phyloP scores from a whole-genome alignment of 2,888 invertebrate genomes.

The Trichacis sp. region DNA sequence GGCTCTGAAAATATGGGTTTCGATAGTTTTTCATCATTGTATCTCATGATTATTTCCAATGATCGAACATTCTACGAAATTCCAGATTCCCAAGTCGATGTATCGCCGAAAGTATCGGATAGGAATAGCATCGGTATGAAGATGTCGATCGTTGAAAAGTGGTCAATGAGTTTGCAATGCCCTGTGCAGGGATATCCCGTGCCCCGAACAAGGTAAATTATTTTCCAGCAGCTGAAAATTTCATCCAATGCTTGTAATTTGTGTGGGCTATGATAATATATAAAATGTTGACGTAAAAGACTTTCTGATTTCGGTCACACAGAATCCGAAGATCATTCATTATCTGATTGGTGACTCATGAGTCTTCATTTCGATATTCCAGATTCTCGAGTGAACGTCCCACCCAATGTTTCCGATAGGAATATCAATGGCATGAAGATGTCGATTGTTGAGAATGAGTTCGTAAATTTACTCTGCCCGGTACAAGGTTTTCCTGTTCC shows the following conservation, averaged over 20 bases:
- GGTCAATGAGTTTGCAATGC: conserved; percentile 65
- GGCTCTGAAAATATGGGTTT: background rate
- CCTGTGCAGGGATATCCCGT: conserved; percentile 73
- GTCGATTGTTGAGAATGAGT: conserved; percentile 48
- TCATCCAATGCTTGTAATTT: no score
- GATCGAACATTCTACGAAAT: conserved; percentile 25
- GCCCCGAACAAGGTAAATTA: conserved; percentile 72
- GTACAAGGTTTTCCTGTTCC: conserved; percentile 73
- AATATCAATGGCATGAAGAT: conserved; percentile 58
- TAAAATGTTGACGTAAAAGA: no score
- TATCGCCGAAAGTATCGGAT: conserved; percentile 67
- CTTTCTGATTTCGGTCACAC: no score
- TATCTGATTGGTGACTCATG: background rate
- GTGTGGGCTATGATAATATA: no score
- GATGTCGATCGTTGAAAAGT: conserved; percentile 49
- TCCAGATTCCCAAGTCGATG: conserved; percentile 68
- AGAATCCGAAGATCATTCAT: background rate
- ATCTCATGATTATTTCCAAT: conserved; percentile 1
- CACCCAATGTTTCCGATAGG: conserved; percentile 67
- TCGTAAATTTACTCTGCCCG: conserved; percentile 70
- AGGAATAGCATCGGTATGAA: conserved; percentile 63
- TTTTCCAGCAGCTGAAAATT: background rate
- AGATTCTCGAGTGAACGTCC: conserved; percentile 68
- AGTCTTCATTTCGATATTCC: conserved; percentile 44
- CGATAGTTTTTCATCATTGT: background rate